Evolutionary conservation across 2,888 invertebrate species (phyloP).

Genomic region (Nemotelus pantherinus): DNA sequence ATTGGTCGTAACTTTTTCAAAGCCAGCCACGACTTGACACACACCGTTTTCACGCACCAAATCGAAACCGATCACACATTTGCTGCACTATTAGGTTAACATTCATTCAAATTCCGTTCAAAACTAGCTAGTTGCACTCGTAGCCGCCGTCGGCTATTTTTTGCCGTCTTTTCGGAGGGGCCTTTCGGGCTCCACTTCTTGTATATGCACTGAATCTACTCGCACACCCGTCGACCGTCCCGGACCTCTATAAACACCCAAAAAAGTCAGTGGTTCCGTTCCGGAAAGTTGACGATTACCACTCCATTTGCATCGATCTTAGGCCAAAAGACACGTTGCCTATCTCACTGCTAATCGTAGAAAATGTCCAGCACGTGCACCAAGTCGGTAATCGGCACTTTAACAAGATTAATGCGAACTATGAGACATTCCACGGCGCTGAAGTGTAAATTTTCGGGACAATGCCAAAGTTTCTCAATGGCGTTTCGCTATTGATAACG

Average conservation of each 20-base stretch:
- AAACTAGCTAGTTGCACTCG: not conserved
- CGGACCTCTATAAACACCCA: not conserved
- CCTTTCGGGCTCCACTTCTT: constrained; percentile 34
- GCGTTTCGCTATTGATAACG: constrained; percentile 43
- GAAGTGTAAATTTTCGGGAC: constrained; percentile 46
- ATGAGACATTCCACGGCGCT: constrained; percentile 3
- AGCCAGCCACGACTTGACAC: not conserved
- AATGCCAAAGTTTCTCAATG: constrained; percentile 50
- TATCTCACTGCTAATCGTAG: not conserved
- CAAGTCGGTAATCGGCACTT: not conserved
- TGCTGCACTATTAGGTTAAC: not conserved
- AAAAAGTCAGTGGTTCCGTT: constrained; percentile 39
- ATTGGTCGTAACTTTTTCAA: not conserved
- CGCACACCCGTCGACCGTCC: constrained; percentile 10
- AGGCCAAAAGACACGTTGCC: not conserved
- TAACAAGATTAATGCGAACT: not conserved
- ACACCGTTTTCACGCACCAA: constrained; percentile 2
- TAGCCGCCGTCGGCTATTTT: constrained; percentile 25
- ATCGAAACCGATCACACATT: not conserved
- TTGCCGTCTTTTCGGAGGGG: not conserved
- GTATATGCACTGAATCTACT: constrained; percentile 7
- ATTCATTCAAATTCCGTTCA: not conserved
- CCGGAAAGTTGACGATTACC: constrained; percentile 17
- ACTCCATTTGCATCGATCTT: constrained; percentile 13
- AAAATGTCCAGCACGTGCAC: not conserved